Evolutionary conservation across 1,140 invertebrate species (phyloP).

Genomic region (Drosophila tristis): DNA sequence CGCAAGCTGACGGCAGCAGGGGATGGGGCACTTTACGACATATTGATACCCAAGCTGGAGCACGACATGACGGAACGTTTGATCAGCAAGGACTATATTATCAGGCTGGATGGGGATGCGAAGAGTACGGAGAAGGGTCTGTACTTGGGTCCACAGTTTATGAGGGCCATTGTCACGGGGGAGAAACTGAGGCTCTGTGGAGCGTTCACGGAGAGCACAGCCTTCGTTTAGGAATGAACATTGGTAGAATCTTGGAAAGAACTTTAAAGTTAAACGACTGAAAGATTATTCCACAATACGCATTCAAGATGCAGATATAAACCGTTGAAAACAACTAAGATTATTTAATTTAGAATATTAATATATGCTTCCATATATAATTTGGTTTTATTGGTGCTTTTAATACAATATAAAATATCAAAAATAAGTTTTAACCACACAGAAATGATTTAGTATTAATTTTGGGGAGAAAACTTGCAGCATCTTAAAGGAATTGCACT

Average conservation of each 20-base stretch:
- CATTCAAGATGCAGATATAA: not conserved
- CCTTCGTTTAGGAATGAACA: slow-evolving; percentile 55
- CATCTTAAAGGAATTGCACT: slow-evolving; percentile 13
- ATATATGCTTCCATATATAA: not conserved
- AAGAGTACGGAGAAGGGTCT: slow-evolving; percentile 49
- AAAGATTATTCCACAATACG: slow-evolving; percentile 2
- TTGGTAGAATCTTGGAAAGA: not conserved
- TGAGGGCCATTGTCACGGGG: slow-evolving; percentile 75
- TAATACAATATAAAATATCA: slow-evolving; percentile 4
- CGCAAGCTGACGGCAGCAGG: slow-evolving; percentile 44
- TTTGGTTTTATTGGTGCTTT: slow-evolving; percentile 39
- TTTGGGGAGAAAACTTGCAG: not conserved
- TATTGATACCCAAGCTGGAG: slow-evolving; percentile 56
- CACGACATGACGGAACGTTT: slow-evolving; percentile 60
- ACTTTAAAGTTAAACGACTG: not conserved
- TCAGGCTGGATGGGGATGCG: slow-evolving; percentile 65
- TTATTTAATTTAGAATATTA: not conserved
- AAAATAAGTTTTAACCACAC: slow-evolving; percentile 6
- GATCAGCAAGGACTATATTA: slow-evolving; percentile 78
- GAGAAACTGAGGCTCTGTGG: slow-evolving; percentile 79
- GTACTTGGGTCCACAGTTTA: slow-evolving; percentile 78
- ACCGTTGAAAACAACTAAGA: not conserved
- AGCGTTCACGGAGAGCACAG: slow-evolving; percentile 81
- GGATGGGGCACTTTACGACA: slow-evolving; percentile 53
- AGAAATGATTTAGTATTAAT: not conserved